phyloP scores from a whole-genome alignment of 2,888 invertebrate genomes.

The Rotaria magnacalcarata region DNA sequence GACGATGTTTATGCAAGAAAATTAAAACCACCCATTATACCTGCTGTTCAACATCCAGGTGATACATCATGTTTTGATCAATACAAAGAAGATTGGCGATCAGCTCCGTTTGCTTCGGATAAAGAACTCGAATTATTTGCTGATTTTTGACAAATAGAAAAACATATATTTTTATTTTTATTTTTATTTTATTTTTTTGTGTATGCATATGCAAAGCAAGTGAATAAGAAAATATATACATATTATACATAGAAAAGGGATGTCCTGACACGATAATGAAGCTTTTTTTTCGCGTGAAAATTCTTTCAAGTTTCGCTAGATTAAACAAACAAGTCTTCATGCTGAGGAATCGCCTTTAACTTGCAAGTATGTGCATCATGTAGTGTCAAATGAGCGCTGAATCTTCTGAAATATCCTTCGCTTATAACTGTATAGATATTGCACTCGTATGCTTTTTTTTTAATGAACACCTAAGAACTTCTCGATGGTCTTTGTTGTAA shows the following conservation, averaged over 20 bases:
- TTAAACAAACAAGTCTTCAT: too few species aligned
- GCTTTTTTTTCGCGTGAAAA: too few species aligned
- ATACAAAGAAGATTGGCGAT: conserved; percentile 68
- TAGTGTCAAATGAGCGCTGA: too few species aligned
- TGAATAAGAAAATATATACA: not conserved
- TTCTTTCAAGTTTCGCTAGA: too few species aligned
- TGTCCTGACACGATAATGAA: too few species aligned
- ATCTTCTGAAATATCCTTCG: too few species aligned
- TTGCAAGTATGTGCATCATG: too few species aligned
- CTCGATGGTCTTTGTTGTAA: too few species aligned
- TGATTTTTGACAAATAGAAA: not conserved
- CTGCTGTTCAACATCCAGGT: conserved; percentile 80
- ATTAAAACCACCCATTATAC: conserved; percentile 83
- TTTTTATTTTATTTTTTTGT: not conserved
- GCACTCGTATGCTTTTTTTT: too few species aligned
- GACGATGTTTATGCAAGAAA: conserved; percentile 76
- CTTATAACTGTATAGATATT: too few species aligned
- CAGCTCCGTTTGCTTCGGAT: not conserved
- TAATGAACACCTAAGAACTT: too few species aligned
- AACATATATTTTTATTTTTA: not conserved
- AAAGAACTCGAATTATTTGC: conserved; percentile 7
- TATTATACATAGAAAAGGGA: not conserved
- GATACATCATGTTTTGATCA: conserved; percentile 92
- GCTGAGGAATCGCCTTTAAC: too few species aligned
- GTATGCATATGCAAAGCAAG: not conserved